These are phyloP conservation scores for Umimayanthus chanpuru DNA, from an alignment of 92 coral and sea anemone species.

Conservation along the genomic window DNA sequence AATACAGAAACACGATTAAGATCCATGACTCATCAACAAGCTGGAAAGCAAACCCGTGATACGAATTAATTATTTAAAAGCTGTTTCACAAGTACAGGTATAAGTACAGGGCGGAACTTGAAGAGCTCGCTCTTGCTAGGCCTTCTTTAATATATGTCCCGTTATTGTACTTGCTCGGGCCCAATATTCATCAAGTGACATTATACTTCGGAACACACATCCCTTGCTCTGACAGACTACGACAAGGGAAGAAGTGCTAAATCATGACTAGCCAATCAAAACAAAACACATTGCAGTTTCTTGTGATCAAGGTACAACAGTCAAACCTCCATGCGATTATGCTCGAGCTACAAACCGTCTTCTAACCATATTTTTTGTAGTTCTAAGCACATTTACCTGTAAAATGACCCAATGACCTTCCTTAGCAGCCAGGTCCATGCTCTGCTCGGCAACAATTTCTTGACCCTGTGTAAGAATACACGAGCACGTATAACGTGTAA, in stretches of 20 bases:
- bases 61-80: not conserved
- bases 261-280: not conserved
- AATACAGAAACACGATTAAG: not conserved
- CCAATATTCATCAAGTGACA: too few species aligned
- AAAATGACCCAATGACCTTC: constrained; percentile 98
- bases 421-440: constrained; percentile 91
- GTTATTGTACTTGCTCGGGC: too few species aligned
- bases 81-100: too few species aligned
- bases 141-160: not conserved
- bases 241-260: too few species aligned
- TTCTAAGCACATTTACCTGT: not conserved
- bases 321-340: not conserved
- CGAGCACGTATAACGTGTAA: not conserved
- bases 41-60: not conserved
- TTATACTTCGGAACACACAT: too few species aligned
- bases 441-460: constrained; percentile 97
- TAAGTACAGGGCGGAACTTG: too few species aligned
- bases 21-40: too few species aligned
- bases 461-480: constrained; percentile 76
- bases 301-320: not conserved
- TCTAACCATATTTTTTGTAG: too few species aligned
- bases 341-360: not conserved
- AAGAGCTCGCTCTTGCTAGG: not conserved
- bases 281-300: not conserved
- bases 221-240: too few species aligned